Base-by-base conservation (phyloP, 2,888 invertebrate genomes). In the Drosophila eohydei region DNA sequence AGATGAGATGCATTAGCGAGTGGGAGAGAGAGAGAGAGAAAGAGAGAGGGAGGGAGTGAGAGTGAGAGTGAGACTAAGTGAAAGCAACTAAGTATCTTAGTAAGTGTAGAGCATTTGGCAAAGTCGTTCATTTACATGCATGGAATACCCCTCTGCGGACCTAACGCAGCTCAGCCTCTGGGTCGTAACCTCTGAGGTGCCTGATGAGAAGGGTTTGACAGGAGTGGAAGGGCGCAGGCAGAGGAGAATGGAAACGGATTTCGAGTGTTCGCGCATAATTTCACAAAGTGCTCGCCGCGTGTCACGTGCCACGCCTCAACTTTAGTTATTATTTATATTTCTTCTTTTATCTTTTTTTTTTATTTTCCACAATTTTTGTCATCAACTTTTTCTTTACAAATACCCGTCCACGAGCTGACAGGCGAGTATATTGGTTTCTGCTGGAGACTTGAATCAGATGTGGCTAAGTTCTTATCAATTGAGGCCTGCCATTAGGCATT, bases 61-160 rank as follows among this genome's bases (percentile, higher is more conserved):
- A 30, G 4, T 32, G 16, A 5, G 50, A 11, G 30, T 9, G 16
- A 9, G 30, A n/a, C 1, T 62, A 11, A 12, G 62, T 36, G 30
- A 43, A 26, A n/a, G 30, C 32, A 16, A 34, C 44, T 44, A 34
- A 36, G 51, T 36, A 36, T 52, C 21, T 52, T 44, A 46, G 21
- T 21, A 58, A 51, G 43, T 57, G 43, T 58, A 28, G 30, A 28
- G 38, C 12, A 40, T 36, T 54, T 28, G 54, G n/a, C 11, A 38
- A 28, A 54, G 38, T 16, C 67, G 59, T 78, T 88, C 80, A 88
- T 85, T 89, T 85, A 77, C 88, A 82, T 80, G 65, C 55, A 80
- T 76, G 85, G 86, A 38, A 71, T 54, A 21, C 43, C 41, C 73
- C 38, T 44, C 46, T 3, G 12, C 14, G 1, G 2, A 0, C 30